A percentile compares a stretch with the other conserved stretches of the same genome.
These are phyloP conservation scores for Typhlichthys eigenmanni DNA, from an alignment of 2,797 vertebrate species.

Conservation along the genomic window DNA sequence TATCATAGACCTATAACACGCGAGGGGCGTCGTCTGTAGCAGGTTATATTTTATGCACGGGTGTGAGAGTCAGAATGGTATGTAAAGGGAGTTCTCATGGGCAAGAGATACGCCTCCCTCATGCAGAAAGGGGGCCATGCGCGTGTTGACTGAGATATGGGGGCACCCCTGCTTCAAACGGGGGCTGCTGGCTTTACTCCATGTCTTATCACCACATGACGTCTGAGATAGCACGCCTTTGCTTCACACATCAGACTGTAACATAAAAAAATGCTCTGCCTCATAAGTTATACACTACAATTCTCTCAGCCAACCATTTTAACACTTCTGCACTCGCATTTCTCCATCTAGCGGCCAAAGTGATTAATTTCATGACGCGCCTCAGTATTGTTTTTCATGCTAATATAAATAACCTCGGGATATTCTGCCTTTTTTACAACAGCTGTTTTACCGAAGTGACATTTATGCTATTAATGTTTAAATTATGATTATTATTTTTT, in stretches of 20 bases:
- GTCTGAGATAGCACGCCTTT: slow-evolving; percentile 11
- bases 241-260: neutral
- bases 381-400: neutral
- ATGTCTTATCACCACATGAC: slow-evolving; percentile 54
- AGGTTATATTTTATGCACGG: slow-evolving; percentile 57
- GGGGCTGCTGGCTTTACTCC: slow-evolving; percentile 47
- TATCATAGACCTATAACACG: slow-evolving; percentile 29
- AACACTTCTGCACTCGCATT: slow-evolving; percentile 12
- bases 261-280: neutral
- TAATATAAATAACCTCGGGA: slow-evolving; percentile 21
- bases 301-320: slow-evolving; percentile 14
- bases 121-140: slow-evolving; percentile 63
- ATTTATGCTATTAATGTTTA: neutral
- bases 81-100: slow-evolving; percentile 52
- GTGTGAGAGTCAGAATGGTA: slow-evolving; percentile 44
- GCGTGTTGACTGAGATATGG: slow-evolving; percentile 49
- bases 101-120: slow-evolving; percentile 66
- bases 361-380: neutral
- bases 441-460: neutral
- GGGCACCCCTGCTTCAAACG: slow-evolving; percentile 44
- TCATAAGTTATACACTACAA: neutral
- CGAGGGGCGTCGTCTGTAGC: slow-evolving; percentile 65
- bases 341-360: slow-evolving; percentile 58
- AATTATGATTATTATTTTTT: no score
- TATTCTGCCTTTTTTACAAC: neutral